Evolutionary conservation across 2,113 vertebrate species (phyloP).

Genomic region (Cnemophilus loriae): DNA sequence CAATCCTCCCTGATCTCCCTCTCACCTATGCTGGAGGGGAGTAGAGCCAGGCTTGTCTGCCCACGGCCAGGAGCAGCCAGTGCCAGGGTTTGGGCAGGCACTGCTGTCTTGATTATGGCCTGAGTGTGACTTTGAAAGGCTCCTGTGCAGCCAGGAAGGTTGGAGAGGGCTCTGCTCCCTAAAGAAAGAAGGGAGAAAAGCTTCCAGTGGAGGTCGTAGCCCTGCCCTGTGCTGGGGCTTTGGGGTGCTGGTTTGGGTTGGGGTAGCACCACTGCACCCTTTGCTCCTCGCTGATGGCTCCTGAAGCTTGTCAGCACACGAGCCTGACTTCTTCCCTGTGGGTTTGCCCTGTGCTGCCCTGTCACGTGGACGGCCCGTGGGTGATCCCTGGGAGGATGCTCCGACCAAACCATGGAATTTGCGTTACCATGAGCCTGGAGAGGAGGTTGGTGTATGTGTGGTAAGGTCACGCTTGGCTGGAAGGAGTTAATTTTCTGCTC

Average conservation of each 20-base stretch:
- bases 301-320: not conserved
- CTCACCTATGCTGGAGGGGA: rapidly evolving
- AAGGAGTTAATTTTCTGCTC: not conserved
- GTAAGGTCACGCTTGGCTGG: not conserved
- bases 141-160: not conserved
- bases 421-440: rapidly evolving
- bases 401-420: rapidly evolving
- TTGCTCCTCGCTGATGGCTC: rapidly evolving
- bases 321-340: not conserved
- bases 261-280: not conserved
- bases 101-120: not conserved
- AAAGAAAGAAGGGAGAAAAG: not conserved
- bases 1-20: not conserved
- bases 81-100: not conserved
- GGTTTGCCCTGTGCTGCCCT: rapidly evolving
- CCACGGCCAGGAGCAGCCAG: not conserved
- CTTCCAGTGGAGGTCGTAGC: not conserved
- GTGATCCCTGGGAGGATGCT: not conserved
- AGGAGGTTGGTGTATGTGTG: rapidly evolving
- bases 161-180: not conserved
- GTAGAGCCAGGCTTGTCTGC: not conserved
- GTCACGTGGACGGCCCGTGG: rapidly evolving
- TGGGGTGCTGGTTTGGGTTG: not conserved
- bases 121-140: not conserved
- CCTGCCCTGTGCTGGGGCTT: not conserved